phyloP scores from a whole-genome alignment of 2,113 vertebrate species.

The Tyrannus savana region DNA sequence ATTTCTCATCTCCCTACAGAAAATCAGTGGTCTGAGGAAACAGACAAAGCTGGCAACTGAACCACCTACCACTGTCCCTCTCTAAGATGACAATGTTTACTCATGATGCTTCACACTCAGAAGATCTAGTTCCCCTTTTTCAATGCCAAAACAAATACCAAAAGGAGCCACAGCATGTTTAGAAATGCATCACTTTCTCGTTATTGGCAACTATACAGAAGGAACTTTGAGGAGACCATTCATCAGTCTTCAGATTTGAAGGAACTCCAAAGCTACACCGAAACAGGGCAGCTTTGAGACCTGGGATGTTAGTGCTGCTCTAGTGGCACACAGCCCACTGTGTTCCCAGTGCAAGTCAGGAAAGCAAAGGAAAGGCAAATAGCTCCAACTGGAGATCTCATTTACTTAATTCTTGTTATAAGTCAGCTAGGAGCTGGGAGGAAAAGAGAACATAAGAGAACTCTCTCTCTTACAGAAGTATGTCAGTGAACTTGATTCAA shows the following conservation, averaged over 20 bases:
- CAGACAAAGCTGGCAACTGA: not conserved
- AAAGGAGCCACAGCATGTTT: not conserved
- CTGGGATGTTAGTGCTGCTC: not conserved
- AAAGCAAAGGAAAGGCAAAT: not conserved
- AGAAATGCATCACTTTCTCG: constrained; percentile 14
- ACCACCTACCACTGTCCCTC: not conserved
- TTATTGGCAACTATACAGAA: not conserved
- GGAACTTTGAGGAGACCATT: not conserved
- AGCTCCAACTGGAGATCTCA: not conserved
- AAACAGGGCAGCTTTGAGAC: constrained; percentile 24
- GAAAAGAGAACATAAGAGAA: not conserved
- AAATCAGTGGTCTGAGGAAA: not conserved
- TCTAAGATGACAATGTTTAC: not conserved
- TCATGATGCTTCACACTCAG: not conserved
- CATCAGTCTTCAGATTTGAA: not conserved
- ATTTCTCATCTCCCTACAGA: not conserved
- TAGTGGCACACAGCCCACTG: not conserved
- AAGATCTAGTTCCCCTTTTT: not conserved
- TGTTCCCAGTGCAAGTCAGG: not conserved
- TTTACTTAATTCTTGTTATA: not conserved
- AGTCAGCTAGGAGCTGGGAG: not conserved
- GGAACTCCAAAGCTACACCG: not conserved
- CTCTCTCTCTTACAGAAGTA: not conserved
- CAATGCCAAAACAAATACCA: constrained; percentile 11
- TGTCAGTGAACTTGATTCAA: not conserved